A percentile compares a stretch with the other conserved stretches of the same genome.
Conservation (phyloP, 2,797 vertebrate species). For the Chiroxiphia lanceolata region DNA sequence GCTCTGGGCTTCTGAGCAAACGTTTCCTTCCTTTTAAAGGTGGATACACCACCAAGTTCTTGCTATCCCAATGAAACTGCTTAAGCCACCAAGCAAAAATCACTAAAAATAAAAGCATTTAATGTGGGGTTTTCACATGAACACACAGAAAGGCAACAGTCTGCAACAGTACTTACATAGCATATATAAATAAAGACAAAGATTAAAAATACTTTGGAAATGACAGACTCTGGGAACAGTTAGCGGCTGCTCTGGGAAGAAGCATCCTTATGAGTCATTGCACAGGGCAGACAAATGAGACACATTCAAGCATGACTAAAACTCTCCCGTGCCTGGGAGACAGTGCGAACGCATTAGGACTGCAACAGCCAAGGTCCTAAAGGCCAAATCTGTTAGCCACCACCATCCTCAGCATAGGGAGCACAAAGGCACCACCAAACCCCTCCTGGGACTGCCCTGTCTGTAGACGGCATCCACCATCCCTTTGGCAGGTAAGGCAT, state of each 20-base stretch:
- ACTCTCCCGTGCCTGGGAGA: background rate
- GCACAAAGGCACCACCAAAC: background rate
- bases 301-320: slow-evolving; percentile 8
- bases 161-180: slow-evolving; percentile 35
- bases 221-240: slow-evolving; percentile 27
- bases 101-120: slow-evolving; percentile 69
- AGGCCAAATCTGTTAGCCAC: background rate
- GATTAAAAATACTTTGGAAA: slow-evolving; percentile 59
- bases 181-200: slow-evolving; percentile 61
- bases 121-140: slow-evolving; percentile 57
- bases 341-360: background rate
- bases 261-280: slow-evolving; percentile 25
- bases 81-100: slow-evolving; percentile 1
- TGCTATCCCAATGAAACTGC: background rate
- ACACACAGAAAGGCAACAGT: slow-evolving; percentile 39
- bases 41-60: background rate
- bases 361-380: background rate
- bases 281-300: background rate
- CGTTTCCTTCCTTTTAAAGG: background rate
- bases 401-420: background rate
- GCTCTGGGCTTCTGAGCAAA: background rate
- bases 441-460: background rate
- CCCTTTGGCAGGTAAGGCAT: background rate
- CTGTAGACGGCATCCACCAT: background rate
- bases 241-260: slow-evolving; percentile 48